Percentiles rank a stretch among this genome's conserved stretches.
Conservation (phyloP, 2,113 vertebrate genomes). For the Castor canadensis region DNA sequence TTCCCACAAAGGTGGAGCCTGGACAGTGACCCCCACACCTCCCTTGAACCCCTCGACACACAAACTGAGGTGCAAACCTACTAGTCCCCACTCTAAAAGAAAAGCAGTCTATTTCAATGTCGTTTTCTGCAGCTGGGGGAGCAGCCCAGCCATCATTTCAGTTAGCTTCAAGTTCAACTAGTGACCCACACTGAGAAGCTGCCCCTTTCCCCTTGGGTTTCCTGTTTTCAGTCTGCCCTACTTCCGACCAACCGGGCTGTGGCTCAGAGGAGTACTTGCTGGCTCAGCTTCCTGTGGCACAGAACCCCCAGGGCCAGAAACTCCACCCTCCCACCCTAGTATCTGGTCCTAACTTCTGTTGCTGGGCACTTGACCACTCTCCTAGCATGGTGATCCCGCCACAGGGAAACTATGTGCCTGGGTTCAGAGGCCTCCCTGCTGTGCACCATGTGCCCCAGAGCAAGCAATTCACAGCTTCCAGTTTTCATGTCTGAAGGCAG, state of each 20-base stretch:
- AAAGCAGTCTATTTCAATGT: neutral
- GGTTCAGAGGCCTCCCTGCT: neutral
- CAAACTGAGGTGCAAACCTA: neutral
- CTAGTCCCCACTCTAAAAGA: neutral
- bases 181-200: neutral
- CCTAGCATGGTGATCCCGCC: neutral
- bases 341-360: neutral
- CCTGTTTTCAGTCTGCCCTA: conserved; percentile 50
- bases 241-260: neutral
- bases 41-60: neutral
- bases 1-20: neutral
- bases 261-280: neutral
- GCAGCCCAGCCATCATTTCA: neutral
- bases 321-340: accelerated
- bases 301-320: accelerated
- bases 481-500: neutral
- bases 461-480: neutral
- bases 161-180: neutral
- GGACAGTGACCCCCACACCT: neutral
- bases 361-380: neutral
- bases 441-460: accelerated
- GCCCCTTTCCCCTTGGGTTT: neutral
- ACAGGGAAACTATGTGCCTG: neutral
- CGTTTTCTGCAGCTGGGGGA: accelerated
- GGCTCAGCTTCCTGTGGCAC: neutral